A percentile compares a stretch with the other conserved stretches of the same genome.
phyloP scores from a whole-genome alignment of 2,888 invertebrate species.

The Polymixis lichenea region DNA sequence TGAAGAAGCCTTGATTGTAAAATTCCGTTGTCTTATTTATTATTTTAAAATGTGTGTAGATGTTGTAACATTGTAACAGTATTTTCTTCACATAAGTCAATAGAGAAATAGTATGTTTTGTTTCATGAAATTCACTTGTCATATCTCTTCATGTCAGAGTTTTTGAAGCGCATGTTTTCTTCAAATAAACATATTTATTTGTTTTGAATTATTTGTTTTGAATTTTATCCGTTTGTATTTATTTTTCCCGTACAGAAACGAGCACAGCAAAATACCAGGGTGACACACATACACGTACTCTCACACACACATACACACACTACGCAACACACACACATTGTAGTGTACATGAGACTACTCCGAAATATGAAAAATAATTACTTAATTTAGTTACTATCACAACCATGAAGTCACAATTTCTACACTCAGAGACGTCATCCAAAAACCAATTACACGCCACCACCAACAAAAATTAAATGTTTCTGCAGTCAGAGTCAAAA shows the following conservation, averaged over 20 bases:
- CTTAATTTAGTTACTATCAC: background rate
- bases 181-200: constrained; percentile 41
- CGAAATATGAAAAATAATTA: background rate
- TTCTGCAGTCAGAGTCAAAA: no score
- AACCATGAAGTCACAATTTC: background rate
- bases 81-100: background rate
- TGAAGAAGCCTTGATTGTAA: no score
- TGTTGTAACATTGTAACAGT: background rate
- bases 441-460: background rate
- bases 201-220: no score
- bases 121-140: background rate
- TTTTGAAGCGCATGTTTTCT: background rate
- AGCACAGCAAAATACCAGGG: background rate
- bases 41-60: background rate
- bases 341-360: background rate
- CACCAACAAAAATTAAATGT: background rate
- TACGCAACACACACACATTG: background rate
- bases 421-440: background rate
- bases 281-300: background rate
- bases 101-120: background rate
- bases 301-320: background rate
- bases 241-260: background rate
- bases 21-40: constrained; percentile 4
- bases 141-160: background rate
- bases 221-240: constrained; percentile 20